Percentiles rank a stretch among this genome's conserved stretches.
Evolutionary conservation across 2,888 invertebrate genomes (phyloP).

Genomic region (Tinea semifulvella): DNA sequence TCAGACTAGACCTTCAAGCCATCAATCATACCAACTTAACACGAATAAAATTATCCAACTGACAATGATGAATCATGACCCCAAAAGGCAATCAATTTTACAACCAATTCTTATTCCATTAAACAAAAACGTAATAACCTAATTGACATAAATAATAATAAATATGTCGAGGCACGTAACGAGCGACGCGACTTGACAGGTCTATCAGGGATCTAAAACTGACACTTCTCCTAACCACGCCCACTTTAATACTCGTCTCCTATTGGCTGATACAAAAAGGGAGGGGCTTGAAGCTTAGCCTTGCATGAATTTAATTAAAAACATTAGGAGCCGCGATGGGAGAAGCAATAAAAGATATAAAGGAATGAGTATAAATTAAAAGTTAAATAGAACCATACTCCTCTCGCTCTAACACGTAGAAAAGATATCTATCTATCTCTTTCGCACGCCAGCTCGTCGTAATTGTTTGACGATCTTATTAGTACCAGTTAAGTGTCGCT

Average conservation of each 20-base stretch:
- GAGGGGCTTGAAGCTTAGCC: slow-evolving; percentile 53
- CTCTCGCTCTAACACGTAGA: slow-evolving; percentile 21
- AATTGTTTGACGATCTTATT: slow-evolving; percentile 69
- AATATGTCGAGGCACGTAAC: slow-evolving; percentile 64
- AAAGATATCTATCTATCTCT: slow-evolving; percentile 30
- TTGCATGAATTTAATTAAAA: slow-evolving; percentile 68
- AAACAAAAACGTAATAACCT: slow-evolving; percentile 66
- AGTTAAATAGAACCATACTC: slow-evolving; percentile 61
- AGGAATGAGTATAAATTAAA: slow-evolving; percentile 69
- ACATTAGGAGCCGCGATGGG: slow-evolving; percentile 67
- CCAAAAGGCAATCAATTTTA: slow-evolving; percentile 65
- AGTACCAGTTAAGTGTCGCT: slow-evolving; percentile 66
- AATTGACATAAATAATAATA: slow-evolving; percentile 69
- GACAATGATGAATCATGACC: slow-evolving; percentile 66
- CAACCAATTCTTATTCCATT: slow-evolving; percentile 64
- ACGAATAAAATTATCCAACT: slow-evolving; percentile 57
- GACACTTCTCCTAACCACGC: slow-evolving; percentile 30
- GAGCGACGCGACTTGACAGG: slow-evolving; percentile 62
- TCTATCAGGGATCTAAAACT: slow-evolving; percentile 60
- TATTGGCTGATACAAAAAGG: slow-evolving; percentile 31
- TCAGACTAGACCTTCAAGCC: no score
- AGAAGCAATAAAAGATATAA: slow-evolving; percentile 68
- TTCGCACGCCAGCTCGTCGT: slow-evolving; percentile 37
- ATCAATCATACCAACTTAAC: slow-evolving; percentile 65
- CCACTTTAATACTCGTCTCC: slow-evolving; percentile 22